These are phyloP conservation scores for Volucella bombylans DNA, from an alignment of 2,888 invertebrate genomes.

Conservation along the genomic window DNA sequence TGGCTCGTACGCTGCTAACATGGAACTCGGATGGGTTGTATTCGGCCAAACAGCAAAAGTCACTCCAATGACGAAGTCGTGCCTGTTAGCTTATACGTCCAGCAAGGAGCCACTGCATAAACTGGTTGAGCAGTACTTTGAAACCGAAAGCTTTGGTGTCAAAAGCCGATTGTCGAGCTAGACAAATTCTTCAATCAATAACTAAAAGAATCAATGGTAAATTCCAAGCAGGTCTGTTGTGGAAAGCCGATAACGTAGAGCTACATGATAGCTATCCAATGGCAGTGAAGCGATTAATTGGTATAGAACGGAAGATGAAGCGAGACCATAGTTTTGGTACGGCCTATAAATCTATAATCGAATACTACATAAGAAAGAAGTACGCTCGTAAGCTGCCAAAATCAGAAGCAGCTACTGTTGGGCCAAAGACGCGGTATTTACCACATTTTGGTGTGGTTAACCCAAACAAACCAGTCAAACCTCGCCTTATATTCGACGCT, in stretches of 20 bases:
- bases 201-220: conserved; percentile 5
- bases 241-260: conserved; percentile 11
- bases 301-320: conserved; percentile 68
- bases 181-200: conserved; percentile 7
- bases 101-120: conserved; percentile 3
- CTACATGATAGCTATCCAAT: conserved; percentile 56
- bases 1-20: conserved; percentile 31
- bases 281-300: conserved; percentile 65
- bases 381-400: conserved; percentile 65
- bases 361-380: no score
- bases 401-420: conserved; percentile 14
- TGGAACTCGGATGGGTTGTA: conserved; percentile 40
- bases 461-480: conserved; percentile 74
- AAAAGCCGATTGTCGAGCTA: conserved; percentile 23
- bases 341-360: no score
- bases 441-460: conserved; percentile 76
- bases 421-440: conserved; percentile 73
- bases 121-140: conserved; percentile 24
- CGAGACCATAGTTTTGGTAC: conserved; percentile 44
- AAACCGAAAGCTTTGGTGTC: conserved; percentile 36
- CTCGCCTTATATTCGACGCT: conserved; percentile 77
- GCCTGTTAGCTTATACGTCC: background rate
- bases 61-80: background rate
- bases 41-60: conserved; percentile 12
- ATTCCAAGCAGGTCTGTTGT: conserved; percentile 33